phyloP scores from a whole-genome alignment of 2,797 vertebrate genomes.

The Acanthurus lineatus region DNA sequence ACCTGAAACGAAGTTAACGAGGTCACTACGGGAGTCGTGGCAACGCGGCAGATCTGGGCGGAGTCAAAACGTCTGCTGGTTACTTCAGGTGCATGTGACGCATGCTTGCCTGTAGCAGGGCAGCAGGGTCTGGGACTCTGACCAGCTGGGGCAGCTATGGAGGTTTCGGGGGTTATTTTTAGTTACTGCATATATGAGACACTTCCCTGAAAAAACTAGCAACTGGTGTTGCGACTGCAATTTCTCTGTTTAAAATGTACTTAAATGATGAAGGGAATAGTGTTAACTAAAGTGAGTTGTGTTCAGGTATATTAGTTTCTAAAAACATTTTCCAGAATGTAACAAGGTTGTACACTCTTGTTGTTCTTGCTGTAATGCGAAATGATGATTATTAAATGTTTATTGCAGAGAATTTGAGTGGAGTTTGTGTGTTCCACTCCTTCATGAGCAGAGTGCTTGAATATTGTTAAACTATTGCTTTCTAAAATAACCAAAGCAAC shows the following conservation, averaged over 20 bases:
- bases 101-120: conserved; percentile 13
- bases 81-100: conserved; percentile 17
- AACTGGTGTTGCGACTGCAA: conserved; percentile 64
- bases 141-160: conserved; percentile 39
- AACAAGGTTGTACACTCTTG: conserved; percentile 30
- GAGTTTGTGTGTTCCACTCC: conserved; percentile 43
- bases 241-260: conserved; percentile 31
- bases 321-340: conserved; percentile 22
- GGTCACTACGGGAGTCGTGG: conserved; percentile 79
- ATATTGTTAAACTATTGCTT: conserved; percentile 78
- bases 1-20: conserved; percentile 84
- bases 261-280: conserved; percentile 22
- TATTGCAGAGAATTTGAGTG: conserved; percentile 75
- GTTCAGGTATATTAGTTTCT: conserved; percentile 29
- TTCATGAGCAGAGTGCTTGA: conserved; percentile 52
- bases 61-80: conserved; percentile 42
- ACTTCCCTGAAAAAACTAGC: conserved; percentile 77
- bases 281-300: neutral
- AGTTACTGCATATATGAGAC: conserved; percentile 80
- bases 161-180: conserved; percentile 65
- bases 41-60: conserved; percentile 59
- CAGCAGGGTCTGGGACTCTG: conserved; percentile 45
- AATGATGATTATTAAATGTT: conserved; percentile 58
- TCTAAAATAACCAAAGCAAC: conserved; percentile 67
- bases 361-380: conserved; percentile 75